Evolutionary conservation across 2,888 invertebrate genomes (phyloP).

Genomic region (Acronicta leporina): DNA sequence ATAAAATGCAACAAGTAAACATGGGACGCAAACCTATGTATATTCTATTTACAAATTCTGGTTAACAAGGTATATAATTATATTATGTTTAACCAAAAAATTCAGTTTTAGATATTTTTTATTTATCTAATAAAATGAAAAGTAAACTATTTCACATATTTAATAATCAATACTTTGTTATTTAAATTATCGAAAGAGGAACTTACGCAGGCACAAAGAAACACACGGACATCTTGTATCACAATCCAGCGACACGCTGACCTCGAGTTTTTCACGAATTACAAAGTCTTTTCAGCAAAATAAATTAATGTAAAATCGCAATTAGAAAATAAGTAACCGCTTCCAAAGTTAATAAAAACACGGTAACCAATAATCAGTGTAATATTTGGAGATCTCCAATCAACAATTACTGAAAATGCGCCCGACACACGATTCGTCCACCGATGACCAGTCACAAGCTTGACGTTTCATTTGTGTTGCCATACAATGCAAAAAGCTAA

Average conservation of each 20-base stretch:
- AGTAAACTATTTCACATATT: too few species aligned
- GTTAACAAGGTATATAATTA: background rate
- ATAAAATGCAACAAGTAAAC: constrained; percentile 19
- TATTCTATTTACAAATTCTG: background rate
- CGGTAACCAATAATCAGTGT: constrained; percentile 87
- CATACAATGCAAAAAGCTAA: constrained; percentile 19
- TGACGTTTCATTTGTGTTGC: constrained; percentile 79
- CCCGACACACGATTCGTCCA: constrained; percentile 89
- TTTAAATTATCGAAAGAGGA: constrained; percentile 61
- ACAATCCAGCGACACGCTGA: constrained; percentile 62
- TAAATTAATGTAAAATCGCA: constrained; percentile 66
- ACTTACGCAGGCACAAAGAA: constrained; percentile 93
- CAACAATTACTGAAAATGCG: constrained; percentile 88
- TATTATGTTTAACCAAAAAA: constrained; percentile 4
- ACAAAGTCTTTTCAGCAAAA: constrained; percentile 56
- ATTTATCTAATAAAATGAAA: too few species aligned
- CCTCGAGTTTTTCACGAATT: constrained; percentile 61
- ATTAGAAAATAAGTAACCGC: constrained; percentile 74
- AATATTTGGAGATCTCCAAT: constrained; percentile 88
- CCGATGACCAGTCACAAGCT: constrained; percentile 88
- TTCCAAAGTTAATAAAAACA: constrained; percentile 81
- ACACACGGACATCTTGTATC: constrained; percentile 91
- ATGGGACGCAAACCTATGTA: constrained; percentile 1
- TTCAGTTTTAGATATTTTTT: background rate
- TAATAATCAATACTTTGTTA: constrained; percentile 13